phyloP scores from a whole-genome alignment of 2,888 invertebrate genomes.

The Chaitophorus viminalis region DNA sequence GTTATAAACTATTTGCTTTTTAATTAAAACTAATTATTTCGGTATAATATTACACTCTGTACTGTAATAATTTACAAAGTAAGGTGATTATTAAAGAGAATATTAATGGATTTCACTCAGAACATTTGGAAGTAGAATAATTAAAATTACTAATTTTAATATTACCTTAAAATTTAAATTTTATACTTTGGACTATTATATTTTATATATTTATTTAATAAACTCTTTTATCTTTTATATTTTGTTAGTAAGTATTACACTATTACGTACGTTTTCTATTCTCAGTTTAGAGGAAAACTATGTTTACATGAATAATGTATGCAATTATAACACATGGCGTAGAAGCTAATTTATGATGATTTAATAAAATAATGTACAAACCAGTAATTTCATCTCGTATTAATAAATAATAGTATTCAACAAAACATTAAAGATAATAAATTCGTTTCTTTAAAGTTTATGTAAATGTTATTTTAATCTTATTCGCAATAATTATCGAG shows the following conservation, averaged over 20 bases:
- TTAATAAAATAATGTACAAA: conserved; percentile 7
- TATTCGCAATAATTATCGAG: not conserved
- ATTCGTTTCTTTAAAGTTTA: not conserved
- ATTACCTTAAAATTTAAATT: conserved; percentile 4
- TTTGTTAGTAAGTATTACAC: not conserved
- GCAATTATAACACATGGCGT: conserved; percentile 30
- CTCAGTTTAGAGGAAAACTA: conserved; percentile 11
- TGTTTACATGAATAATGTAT: conserved; percentile 45
- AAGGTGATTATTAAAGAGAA: conserved; percentile 13
- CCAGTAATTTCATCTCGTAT: not conserved
- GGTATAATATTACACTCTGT: not conserved
- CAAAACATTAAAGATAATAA: conserved; percentile 3
- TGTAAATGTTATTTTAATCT: not conserved
- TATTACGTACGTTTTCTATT: not conserved
- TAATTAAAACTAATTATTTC: conserved; percentile 40
- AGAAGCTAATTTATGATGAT: conserved; percentile 20
- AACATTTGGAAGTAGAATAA: not conserved
- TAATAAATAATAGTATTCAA: not conserved
- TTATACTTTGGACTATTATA: not conserved
- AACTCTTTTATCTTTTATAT: not conserved
- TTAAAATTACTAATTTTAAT: conserved; percentile 17
- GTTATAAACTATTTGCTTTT: conserved; percentile 10
- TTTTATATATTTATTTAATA: not conserved
- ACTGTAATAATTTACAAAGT: not conserved
- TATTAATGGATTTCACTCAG: conserved; percentile 11